Base-by-base conservation (phyloP, 2,113 vertebrate species). In the Geococcyx californianus region DNA sequence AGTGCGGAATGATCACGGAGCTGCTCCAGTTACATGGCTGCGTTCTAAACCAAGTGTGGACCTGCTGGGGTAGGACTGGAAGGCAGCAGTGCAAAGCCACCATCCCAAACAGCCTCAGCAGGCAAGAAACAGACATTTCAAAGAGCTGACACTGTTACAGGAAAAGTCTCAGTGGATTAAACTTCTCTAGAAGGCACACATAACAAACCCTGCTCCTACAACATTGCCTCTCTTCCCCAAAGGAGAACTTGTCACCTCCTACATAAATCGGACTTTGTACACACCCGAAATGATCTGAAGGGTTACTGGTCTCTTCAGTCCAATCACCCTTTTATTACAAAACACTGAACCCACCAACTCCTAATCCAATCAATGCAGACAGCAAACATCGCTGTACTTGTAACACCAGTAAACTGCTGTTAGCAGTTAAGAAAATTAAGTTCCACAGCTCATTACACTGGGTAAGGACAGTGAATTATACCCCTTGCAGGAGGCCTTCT, bases 71-170 rank as follows among this genome's bases (percentile, higher is more conserved):
- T 20, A 51, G 47, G 33, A 36, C 44, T 29, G 1, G 1, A 29
- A 5, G 3, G 55, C 44, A 10, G 16, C 0, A 56, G 59, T 4
- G 23, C 68, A 69, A 45, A 74, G 78, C 34, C 63, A 7, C 33
- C 63, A 11, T 3, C 78, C 33, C 63, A 31, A 47, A 64, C 44
- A 33, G 68, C 60, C 54, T 24, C 17, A 16, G 33, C 64, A 19
- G 0, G 3, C 1, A 0, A 36, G 47, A 11, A 20, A 10, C n/a
- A 59, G 6, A 59, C 7, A 6, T 2, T 63, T 7, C 36, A 47
- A 54, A 33, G 11, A 24, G 1, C 52, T 5, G 9, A 49, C 33
- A 33, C 13, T 8, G 56, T 10, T 33, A 20, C 1, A 58, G 3
- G 8, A 29, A 23, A 38, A 81, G 40, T 9, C 56, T 28, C 1